Base-by-base conservation (phyloP, 2,888 invertebrate genomes). In the Sclerodermus sp. region DNA sequence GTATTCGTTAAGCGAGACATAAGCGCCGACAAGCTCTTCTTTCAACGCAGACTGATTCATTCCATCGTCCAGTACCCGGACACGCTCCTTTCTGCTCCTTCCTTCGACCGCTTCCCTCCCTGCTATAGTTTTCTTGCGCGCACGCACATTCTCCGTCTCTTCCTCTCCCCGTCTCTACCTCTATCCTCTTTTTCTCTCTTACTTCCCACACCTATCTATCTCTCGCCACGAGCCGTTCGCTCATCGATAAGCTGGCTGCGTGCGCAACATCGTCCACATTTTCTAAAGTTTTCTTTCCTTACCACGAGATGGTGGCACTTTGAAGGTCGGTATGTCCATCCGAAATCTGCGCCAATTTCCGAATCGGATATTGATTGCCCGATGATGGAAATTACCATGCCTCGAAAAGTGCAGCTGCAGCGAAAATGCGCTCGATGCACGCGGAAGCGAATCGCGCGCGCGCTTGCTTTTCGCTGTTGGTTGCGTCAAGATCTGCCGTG, bases 241-340 rank as follows among this genome's bases (percentile, higher is more conserved):
- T 23, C 54, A 60, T 64, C 66, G 66, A 66, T 64, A 60, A 64
- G 30, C 45, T 12, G 31, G 42, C 31, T 67, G 69, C 68, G 56
- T 58, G 68, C 68, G 70, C 70, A 58, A 42, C 39, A 40, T 44
- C 53, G 32, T 49, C 34, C n/a, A 16, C 10, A 1, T 23, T 67
- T 62, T 40, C 44, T 23, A 36, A 38, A 38, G 23, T 3, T 23
- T 23, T 23, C 23, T 8, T 8, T 23, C n/a, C 41, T 18, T 45
- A 40, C 56, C 64, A 50, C 57, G 47, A 63, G 67, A 68, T 67
- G 64, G 60, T 51, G 53, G 47, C 23, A 50, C 45, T 2, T 36
- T 41, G 12, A 13, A 34, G 12, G 34, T 43, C 10, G 34, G 16
- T 17, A 30, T 30, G 10, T 3, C 13, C 29, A 23, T 23, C 23